A percentile compares a stretch with the other conserved stretches of the same genome.
Evolutionary conservation across 2,797 vertebrate genomes (phyloP).

Genomic region (Peromyscus melanophrys): DNA sequence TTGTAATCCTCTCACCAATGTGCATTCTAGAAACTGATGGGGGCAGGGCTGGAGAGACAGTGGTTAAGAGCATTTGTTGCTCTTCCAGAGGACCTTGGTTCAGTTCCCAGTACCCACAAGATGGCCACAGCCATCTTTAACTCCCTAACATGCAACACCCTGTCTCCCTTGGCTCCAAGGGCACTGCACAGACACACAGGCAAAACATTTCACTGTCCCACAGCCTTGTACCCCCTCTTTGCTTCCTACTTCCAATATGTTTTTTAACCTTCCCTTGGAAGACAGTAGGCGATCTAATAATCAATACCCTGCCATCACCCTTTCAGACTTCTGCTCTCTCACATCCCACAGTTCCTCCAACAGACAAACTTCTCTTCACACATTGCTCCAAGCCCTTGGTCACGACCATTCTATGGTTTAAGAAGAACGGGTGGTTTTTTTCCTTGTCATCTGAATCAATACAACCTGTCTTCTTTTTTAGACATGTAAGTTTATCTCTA

Average conservation of each 20-base stretch:
- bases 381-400: neutral
- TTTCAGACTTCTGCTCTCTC: neutral
- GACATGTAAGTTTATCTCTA: neutral
- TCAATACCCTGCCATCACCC: neutral
- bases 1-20: neutral
- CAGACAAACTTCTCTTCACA: neutral
- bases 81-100: neutral
- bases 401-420: neutral
- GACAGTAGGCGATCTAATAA: neutral
- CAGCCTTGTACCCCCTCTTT: neutral
- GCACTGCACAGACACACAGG: neutral
- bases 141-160: no score
- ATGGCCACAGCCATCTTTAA: neutral
- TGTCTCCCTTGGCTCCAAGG: neutral
- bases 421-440: neutral
- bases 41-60: neutral
- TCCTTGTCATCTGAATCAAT: neutral
- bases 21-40: neutral
- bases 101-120: neutral
- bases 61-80: neutral
- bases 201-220: neutral
- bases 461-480: neutral
- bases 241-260: neutral
- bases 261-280: slow-evolving; percentile 20
- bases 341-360: neutral